Base-by-base conservation (phyloP, 2,888 invertebrate genomes). In the Shargacucullia verbasci region DNA sequence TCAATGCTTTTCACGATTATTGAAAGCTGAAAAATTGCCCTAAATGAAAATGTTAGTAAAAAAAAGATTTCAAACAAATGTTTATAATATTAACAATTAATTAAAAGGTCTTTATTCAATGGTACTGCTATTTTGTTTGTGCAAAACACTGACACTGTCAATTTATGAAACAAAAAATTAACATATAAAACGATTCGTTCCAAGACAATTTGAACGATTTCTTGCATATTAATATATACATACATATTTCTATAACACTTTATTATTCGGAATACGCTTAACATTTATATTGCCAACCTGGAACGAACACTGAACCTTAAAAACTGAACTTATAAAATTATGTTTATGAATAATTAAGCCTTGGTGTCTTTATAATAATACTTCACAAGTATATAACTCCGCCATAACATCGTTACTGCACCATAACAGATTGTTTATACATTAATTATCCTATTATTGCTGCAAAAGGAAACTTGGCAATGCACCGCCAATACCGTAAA, bases 341-440 rank as follows among this genome's bases (percentile, higher is more conserved):
- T 55, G n/a, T 45, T 59, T 56, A 67, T 53, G 61, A 67, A 70
- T 62, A 68, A 70, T 59, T 49, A 74, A 76, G 69, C 62, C 49
- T 69, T 65, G 68, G 64, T 74, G 80, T 79, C 67, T 67, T 73
- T 67, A 63, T 57, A 74, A 68, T 79, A 76, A 76, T 77, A 77
- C 75, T 79, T 79, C 13, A 44, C 27, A 68, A 68, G 61, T 59
- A 59, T 58, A 39, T 50, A 57, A 59, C 43, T 55, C 41, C 48
- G 60, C 46, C 53, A 39, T 29, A 39, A 38, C 49, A 48, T 67
- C 35, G 41, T 58, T 53, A 53, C 37, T 60, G 69, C 40, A 55
- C 47, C 60, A 33, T 52, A 38, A 38, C 43, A 40, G 43, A 55
- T 48, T 41, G 52, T 47, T 54, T 60, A 46, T 50, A 59, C 46